Evolutionary conservation across 1,140 invertebrate genomes (phyloP), one percentile per base, ranked within the genome.

Genomic region (Geopemphigus sp.): DNA sequence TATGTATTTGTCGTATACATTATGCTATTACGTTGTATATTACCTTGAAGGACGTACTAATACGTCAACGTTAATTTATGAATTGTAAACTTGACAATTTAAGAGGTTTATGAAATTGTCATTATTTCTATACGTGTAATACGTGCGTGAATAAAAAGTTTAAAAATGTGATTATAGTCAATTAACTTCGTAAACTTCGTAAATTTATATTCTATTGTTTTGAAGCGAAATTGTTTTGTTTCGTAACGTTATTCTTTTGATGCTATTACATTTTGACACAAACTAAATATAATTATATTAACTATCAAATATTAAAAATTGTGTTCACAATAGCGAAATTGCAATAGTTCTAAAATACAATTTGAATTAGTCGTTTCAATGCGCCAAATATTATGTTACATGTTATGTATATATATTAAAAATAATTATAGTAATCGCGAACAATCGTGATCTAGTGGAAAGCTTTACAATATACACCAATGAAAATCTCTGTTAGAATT

Each of bases 61-160:
- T 63, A 61, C 26, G 17, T 29, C 5, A 24, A 17, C 26, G 5
- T 59, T 59, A 24, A 26, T 59, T 59, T 24, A 63, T 63, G 10
- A 19, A 63, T 63, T 63, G 19, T 63, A 32, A 17, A 29, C 59
- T 61, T 61, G 59, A 61, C 26, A 61, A 17, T 57, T 59, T 32
- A 63, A 50, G 14, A 39, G 8, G 3, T 39, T 4, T 39, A 39
- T 39, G 10, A 24, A 63, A 63, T 32, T 59, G 56, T 59, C 10
- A 63, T 63, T 32, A 63, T 63, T 63, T 63, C 1, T 63, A 63
- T 63, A 39, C 32, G n/a, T n/a, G n/a, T n/a, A n/a, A n/a, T n/a
- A 39, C 32, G 8, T 39, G 8, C 32, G 8, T 39, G 8, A 39
- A 39, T 39, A 39, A 39, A n/a, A n/a, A n/a, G n/a, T n/a, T 61